These are phyloP conservation scores for Oscheius sp. DNA, from an alignment of 1,140 invertebrate genomes.

Conservation along the genomic window DNA sequence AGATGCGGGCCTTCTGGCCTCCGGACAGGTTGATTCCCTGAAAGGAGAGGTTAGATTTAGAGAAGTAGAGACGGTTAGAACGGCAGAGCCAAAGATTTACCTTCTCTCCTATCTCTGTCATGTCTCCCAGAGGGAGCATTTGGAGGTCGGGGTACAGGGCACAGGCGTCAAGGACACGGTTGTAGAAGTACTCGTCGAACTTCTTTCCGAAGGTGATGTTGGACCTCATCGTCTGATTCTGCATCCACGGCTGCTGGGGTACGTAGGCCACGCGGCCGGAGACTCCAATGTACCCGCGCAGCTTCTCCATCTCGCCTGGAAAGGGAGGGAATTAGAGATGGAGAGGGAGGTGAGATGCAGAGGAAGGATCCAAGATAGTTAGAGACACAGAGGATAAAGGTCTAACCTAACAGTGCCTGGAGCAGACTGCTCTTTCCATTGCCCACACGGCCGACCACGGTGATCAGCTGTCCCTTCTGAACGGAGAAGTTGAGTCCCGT, in stretches of 20 bases:
- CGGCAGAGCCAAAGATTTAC: neutral
- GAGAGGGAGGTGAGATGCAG: neutral
- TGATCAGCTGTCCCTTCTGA: conserved; percentile 69
- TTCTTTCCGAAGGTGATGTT: conserved; percentile 77
- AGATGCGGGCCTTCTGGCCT: conserved; percentile 77
- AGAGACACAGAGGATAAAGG: neutral
- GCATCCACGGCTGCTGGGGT: conserved; percentile 79
- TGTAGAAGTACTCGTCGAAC: conserved; percentile 59
- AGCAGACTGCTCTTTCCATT: conserved; percentile 73
- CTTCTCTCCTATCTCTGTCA: conserved; percentile 67
- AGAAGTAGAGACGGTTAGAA: too few relatives aligned
- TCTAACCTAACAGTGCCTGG: conserved; percentile 24
- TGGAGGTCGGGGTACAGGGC: conserved; percentile 70
- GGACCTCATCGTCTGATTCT: conserved; percentile 75
- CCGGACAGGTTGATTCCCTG: conserved; percentile 70
- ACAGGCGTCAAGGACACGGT: conserved; percentile 64
- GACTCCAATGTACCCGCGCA: conserved; percentile 43
- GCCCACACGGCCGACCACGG: conserved; percentile 76
- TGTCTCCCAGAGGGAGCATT: conserved; percentile 70
- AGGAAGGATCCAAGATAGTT: neutral
- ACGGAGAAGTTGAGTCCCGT: conserved; percentile 41
- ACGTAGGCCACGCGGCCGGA: conserved; percentile 79
- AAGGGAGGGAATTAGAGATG: neutral
- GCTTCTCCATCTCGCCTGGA: conserved; percentile 52
- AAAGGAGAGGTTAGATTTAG: neutral